Conservation (phyloP, 2,888 invertebrate genomes). For the Drosophila differens region DNA sequence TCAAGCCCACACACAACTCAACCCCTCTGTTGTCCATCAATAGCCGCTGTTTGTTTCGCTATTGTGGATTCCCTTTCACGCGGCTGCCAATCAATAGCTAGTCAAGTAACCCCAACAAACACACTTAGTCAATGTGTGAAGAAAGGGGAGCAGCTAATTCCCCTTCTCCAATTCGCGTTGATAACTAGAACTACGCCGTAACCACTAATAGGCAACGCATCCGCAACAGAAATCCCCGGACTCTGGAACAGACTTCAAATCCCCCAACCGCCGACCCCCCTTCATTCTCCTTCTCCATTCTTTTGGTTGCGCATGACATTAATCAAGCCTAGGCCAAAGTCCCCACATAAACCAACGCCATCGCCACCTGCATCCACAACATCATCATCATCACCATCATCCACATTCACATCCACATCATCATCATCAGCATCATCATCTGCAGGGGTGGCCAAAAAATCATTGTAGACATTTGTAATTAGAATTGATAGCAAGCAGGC, state of each 20-base stretch:
- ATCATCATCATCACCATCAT: slow-evolving; percentile 32
- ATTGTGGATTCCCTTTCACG: slow-evolving; percentile 43
- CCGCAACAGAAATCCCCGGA: slow-evolving; percentile 49
- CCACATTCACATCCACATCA: slow-evolving; percentile 28
- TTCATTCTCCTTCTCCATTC: slow-evolving; percentile 22
- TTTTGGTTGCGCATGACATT: slow-evolving; percentile 65
- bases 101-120: slow-evolving; percentile 23
- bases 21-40: slow-evolving; percentile 8
- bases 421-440: slow-evolving; percentile 21
- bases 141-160: not conserved
- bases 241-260: slow-evolving; percentile 14
- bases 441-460: slow-evolving; percentile 77
- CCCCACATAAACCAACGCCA: slow-evolving; percentile 46
- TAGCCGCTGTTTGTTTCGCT: slow-evolving; percentile 21
- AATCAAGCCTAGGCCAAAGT: slow-evolving; percentile 66
- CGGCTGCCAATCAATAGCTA: slow-evolving; percentile 50
- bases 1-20: not conserved
- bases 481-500: slow-evolving; percentile 83
- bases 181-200: slow-evolving; percentile 69
- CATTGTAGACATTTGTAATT: slow-evolving; percentile 85
- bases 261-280: not conserved
- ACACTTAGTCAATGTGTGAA: not conserved
- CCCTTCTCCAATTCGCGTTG: slow-evolving; percentile 19
- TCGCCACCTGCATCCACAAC: slow-evolving; percentile 39
- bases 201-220: slow-evolving; percentile 73